phyloP scores from a whole-genome alignment of 2,113 vertebrate genomes.

The Forbesichthys papilliferus region DNA sequence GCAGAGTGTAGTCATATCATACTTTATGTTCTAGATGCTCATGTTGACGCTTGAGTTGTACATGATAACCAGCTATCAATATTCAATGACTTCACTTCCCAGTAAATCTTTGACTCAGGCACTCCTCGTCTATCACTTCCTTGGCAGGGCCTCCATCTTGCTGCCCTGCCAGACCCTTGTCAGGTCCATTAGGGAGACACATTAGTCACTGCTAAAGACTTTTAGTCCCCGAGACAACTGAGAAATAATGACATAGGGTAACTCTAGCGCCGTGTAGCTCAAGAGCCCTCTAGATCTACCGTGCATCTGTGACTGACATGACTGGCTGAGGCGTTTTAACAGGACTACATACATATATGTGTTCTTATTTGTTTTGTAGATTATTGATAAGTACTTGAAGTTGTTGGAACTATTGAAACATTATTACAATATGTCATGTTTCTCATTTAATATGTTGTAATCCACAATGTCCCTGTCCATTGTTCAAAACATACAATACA shows the following conservation, averaged over 20 bases:
- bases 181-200: neutral
- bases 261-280: neutral
- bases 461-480: too few relatives aligned
- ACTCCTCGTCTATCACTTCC: neutral
- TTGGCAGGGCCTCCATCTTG: neutral
- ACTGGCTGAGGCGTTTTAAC: too few relatives aligned
- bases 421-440: too few relatives aligned
- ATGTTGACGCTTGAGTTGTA: neutral
- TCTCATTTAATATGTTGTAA: too few relatives aligned
- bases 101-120: neutral
- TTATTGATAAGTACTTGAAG: neutral
- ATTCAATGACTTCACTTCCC: too few relatives aligned
- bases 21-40: neutral
- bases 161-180: constrained; percentile 4
- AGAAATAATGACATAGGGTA: neutral
- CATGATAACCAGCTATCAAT: too few relatives aligned
- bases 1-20: neutral
- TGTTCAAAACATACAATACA: too few relatives aligned
- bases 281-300: neutral
- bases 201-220: constrained; percentile 12
- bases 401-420: too few relatives aligned
- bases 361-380: neutral
- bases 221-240: neutral
- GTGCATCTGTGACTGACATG: neutral
- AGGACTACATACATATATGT: neutral